Conservation (phyloP, 35 echinoderm and acorn worm species). For the Apostichopus parvimensis region DNA sequence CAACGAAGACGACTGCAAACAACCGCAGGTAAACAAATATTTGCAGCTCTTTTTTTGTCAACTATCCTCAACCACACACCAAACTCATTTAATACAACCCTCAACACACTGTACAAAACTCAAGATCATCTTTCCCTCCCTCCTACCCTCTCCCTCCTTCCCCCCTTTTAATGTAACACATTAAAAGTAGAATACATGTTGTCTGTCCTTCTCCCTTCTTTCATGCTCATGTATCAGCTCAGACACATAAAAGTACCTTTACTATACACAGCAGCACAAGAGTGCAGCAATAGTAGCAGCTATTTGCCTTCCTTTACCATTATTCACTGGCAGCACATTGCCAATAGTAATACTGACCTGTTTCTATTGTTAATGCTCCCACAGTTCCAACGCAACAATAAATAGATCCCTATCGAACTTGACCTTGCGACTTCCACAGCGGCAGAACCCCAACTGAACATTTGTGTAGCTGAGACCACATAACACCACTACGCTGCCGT, state of each 20-base stretch:
- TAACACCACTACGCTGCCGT: slow-evolving; percentile 40
- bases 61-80: neutral
- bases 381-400: slow-evolving; percentile 54
- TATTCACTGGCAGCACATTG: slow-evolving; percentile 14
- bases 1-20: neutral
- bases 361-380: slow-evolving; percentile 49
- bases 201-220: neutral
- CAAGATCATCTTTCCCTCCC: no score
- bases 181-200: neutral
- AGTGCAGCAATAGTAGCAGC: neutral
- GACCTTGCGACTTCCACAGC: slow-evolving; percentile 50
- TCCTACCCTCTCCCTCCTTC: neutral
- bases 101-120: no score
- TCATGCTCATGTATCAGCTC: neutral
- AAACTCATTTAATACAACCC: neutral
- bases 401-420: slow-evolving; percentile 56
- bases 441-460: slow-evolving; percentile 49
- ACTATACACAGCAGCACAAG: neutral
- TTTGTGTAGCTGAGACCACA: slow-evolving; percentile 52
- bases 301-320: neutral
- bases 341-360: slow-evolving; percentile 52
- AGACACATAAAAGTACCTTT: neutral
- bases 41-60: neutral
- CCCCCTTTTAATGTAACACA: neutral
- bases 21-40: slow-evolving; percentile 10